Evolutionary conservation across 2,113 vertebrate species (phyloP), one percentile per base, ranked within the genome.

Genomic region (Callocephalon fimbriatum): DNA sequence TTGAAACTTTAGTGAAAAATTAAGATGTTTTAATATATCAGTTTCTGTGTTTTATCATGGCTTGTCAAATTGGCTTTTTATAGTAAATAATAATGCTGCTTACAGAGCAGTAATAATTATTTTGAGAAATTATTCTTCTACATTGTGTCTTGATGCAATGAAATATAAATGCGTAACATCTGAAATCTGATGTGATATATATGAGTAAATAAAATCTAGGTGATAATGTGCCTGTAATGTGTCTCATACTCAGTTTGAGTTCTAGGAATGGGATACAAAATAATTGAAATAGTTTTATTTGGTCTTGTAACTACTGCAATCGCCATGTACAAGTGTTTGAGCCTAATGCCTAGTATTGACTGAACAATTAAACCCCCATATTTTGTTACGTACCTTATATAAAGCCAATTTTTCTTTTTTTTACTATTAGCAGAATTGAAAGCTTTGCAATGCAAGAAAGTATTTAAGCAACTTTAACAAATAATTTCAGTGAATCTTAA

Each of bases 81-180:
- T n/a, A 66, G 29, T 66, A 32, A 76, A 48, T 93, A 47, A 56
- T 56, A 93, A 7, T 62, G 48, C 14, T 31, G 40, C 48, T 88
- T 83, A 38, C 35, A 82, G 25, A 78, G 56, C 15, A 44, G 15
- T 71, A 42, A 50, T 5, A 66, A 29, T 83, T 62, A 32, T 81
- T 95, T 86, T 76, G 76, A 42, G 19, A 90, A 81, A 76, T 51
- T 90, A 13, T 65, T 71, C 76, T 83, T 51, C 73, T 87, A 15
- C 45, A 12, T 71, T 51, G 9, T 21, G 11, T 94, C 23, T 35
- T 50, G 27, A 95, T 88, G 72, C 67, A 61, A 44, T 85, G 91
- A 97, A 93, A 90, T 90, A 74, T 37, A n/a, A 91, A 80, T 31
- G 73, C 53, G 83, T 86, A 94, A 15, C 45, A 67, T 47, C 31